These are phyloP conservation scores for Mola mola DNA, from an alignment of 2,113 vertebrate species.

Conservation along the genomic window DNA sequence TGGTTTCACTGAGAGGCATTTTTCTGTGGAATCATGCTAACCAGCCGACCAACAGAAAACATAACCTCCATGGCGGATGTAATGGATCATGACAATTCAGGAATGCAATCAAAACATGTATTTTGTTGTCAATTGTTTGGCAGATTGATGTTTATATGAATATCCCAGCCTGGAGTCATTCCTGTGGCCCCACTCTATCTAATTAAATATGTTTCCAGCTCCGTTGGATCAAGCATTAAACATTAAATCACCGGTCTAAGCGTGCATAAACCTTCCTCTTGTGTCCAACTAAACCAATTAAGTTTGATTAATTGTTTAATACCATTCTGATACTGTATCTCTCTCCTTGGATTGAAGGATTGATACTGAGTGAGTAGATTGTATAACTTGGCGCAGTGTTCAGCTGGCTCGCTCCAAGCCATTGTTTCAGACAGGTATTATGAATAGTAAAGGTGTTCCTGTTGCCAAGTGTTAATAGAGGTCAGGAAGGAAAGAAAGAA, in stretches of 20 bases:
- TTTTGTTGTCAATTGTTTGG: not conserved
- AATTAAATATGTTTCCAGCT: constrained; percentile 38
- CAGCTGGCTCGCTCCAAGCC: constrained; percentile 38
- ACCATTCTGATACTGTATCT: constrained; percentile 23
- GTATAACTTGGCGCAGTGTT: constrained; percentile 47
- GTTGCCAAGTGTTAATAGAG: constrained; percentile 78
- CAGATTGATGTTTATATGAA: not conserved
- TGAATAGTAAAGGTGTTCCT: constrained; percentile 45
- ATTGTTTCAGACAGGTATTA: constrained; percentile 34
- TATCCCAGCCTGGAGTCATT: constrained; percentile 11
- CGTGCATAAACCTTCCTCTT: constrained; percentile 15
- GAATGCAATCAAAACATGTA: no score
- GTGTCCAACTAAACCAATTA: constrained; percentile 68
- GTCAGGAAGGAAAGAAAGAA: constrained; percentile 69
- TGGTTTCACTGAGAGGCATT: no score
- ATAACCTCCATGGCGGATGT: no score
- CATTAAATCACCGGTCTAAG: constrained; percentile 29
- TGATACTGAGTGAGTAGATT: constrained; percentile 49
- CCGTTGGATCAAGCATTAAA: constrained; percentile 45
- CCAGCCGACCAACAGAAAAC: no score
- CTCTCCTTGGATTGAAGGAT: constrained; percentile 7
- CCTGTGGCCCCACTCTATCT: not conserved
- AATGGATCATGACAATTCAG: no score
- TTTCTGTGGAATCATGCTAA: no score
- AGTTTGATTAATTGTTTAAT: constrained; percentile 55